These are phyloP conservation scores for Actias luna DNA, from an alignment of 2,888 invertebrate genomes.

Conservation along the genomic window DNA sequence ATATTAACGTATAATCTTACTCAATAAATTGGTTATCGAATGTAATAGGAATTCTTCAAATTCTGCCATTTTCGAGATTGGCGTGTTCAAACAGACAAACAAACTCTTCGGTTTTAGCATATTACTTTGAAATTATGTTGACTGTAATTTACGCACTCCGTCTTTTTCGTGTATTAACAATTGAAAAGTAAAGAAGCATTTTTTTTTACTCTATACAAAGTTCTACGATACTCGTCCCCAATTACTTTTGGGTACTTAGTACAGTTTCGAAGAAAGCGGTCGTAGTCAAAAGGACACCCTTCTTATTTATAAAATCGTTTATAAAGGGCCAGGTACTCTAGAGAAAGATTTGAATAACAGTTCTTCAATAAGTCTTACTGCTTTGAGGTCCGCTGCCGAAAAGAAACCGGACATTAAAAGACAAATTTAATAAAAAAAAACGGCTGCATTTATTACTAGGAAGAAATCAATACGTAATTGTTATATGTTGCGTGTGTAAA, in stretches of 20 bases:
- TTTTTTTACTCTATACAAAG: not conserved
- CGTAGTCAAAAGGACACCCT: constrained; percentile 3
- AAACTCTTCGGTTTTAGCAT: no score
- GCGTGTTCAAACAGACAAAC: no score
- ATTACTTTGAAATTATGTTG: no score
- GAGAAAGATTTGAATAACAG: constrained; percentile 5
- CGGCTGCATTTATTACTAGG: not conserved
- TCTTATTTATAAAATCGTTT: constrained; percentile 6
- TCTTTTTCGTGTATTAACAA: not conserved
- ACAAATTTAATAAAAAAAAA: not conserved
- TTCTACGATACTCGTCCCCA: not conserved
- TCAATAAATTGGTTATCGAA: no score
- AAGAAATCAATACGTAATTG: not conserved
- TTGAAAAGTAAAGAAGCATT: not conserved
- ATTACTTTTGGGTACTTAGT: not conserved
- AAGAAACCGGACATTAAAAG: not conserved
- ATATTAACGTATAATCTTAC: no score
- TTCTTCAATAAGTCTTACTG: constrained; percentile 3
- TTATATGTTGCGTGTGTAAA: not conserved
- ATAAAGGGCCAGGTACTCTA: constrained; percentile 8
- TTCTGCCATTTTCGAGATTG: no score
- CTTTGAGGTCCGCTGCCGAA: constrained; percentile 21
- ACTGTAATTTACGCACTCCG: not conserved
- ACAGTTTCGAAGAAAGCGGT: not conserved
- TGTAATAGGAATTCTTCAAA: no score